Evolutionary conservation across 2,888 invertebrate genomes (phyloP), one percentile per base, ranked within the genome.

Genomic region (Monopis laevigella): DNA sequence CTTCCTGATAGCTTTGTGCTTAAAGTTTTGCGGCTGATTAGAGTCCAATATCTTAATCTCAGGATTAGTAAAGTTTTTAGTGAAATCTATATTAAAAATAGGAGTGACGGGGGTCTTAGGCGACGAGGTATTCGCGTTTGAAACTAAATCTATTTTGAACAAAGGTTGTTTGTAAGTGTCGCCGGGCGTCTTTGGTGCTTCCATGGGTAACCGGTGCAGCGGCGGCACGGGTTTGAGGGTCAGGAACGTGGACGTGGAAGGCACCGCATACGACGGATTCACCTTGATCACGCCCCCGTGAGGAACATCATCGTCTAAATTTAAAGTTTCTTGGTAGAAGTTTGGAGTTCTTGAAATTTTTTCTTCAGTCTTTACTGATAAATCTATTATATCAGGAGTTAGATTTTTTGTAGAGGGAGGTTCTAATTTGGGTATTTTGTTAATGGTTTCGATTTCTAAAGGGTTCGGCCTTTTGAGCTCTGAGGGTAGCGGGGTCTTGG

Each of bases 261-360:
- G 80, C 39, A 75, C 77, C 0, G 77, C 65, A 45, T 80, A 80
- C 0, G 65, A 66, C 0, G 78, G 80, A 26, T 80, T 80, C 1
- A 64, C 46, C 29, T 60, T 69, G 1, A 80, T 80, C 6, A 80
- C 80, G 43, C 73, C 73, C 40, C 55, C 60, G 40, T 71, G 69
- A 3, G 10, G 4, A 26, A 56, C 62, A 1, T 58, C 51, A 2
- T 68, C 72, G 0, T 73, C 73, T 1, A 56, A 47, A 0, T 54
- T 32, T 17, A 75, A 52, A 0, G 78, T 78, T 48, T 80, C 80
- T 51, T 77, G 73, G 56, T 80, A 80, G 51, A 80, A 80, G 45
- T 78, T 78, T 0, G 75, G 71, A 3, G 63, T 64, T 39, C 70
- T 48, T 0, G 59, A 52, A 3, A 65, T 62, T 48, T 55, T 59